Percentiles rank a stretch among this genome's conserved stretches.
Evolutionary conservation across 2,888 invertebrate genomes (phyloP).

Genomic region (Tryphoninae sp.): DNA sequence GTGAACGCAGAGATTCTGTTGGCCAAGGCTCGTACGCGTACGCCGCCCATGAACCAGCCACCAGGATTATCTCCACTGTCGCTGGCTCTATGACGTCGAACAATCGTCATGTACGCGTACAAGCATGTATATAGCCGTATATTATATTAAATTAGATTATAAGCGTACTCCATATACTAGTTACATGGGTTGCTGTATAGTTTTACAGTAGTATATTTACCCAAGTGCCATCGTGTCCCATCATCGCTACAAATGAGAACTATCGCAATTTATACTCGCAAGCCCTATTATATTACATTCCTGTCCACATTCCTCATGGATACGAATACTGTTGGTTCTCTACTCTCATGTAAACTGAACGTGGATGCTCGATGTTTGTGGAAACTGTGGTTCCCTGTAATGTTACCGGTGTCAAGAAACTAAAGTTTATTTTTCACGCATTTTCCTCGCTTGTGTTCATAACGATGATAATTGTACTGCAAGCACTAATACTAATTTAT

Average conservation of each 20-base stretch:
- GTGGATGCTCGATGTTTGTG: background rate
- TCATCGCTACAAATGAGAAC: conserved; percentile 51
- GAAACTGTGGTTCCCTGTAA: too few relatives aligned
- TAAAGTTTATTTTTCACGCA: too few relatives aligned
- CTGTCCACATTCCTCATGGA: conserved; percentile 5
- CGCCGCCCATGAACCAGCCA: conserved; percentile 35
- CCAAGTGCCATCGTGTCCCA: conserved; percentile 7
- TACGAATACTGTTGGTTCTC: background rate
- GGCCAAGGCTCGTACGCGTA: conserved; percentile 25
- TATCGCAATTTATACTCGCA: conserved; percentile 41
- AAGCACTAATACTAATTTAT: background rate
- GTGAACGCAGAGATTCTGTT: conserved; percentile 33
- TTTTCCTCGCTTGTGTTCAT: too few relatives aligned
- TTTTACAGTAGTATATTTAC: background rate
- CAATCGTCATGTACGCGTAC: background rate
- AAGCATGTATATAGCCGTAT: background rate
- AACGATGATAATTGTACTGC: too few relatives aligned
- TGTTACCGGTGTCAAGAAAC: too few relatives aligned
- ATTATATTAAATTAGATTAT: background rate
- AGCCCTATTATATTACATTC: conserved; percentile 14
- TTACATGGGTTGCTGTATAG: conserved; percentile 1
- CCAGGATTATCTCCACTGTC: conserved; percentile 47
- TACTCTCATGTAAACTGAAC: background rate
- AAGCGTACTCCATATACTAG: background rate
- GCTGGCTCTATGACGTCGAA: conserved; percentile 28